Percentiles rank a stretch among this genome's conserved stretches.
phyloP scores from a whole-genome alignment of 2,113 vertebrate species.

The Typhlomys cinereus region DNA sequence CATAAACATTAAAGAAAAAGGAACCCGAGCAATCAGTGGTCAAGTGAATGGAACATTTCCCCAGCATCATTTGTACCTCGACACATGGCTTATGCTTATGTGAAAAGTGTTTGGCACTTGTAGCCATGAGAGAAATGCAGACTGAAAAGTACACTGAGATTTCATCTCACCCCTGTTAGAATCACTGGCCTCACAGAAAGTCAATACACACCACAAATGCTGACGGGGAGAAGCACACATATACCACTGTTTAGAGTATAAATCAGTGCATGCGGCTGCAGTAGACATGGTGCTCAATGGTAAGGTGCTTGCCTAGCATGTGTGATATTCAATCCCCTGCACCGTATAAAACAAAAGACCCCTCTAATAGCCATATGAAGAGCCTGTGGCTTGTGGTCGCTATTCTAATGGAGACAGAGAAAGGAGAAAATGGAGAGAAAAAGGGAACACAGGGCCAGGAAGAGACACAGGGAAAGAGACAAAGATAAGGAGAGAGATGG shows the following conservation, averaged over 20 bases:
- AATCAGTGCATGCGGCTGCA: too few relatives aligned
- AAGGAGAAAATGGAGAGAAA: neutral
- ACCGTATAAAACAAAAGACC: too few relatives aligned
- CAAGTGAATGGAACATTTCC: neutral
- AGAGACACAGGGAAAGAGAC: neutral
- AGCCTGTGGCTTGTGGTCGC: neutral
- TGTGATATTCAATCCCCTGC: too few relatives aligned
- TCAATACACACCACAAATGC: too few relatives aligned
- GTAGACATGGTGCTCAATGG: too few relatives aligned
- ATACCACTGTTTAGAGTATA: too few relatives aligned
- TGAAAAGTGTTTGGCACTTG: neutral
- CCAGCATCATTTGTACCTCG: neutral
- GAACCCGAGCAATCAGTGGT: too few relatives aligned
- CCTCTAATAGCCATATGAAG: too few relatives aligned
- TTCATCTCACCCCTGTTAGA: neutral
- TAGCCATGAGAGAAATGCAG: neutral
- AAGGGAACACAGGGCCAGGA: neutral
- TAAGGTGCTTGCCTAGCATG: too few relatives aligned
- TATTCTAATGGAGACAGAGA: neutral
- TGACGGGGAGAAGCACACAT: too few relatives aligned
- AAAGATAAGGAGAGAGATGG: neutral
- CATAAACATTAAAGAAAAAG: neutral
- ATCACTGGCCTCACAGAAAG: neutral
- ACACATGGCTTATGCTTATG: neutral
- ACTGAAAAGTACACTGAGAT: neutral